phyloP scores from a whole-genome alignment of 1,140 invertebrate species.

The Manduca sexta region DNA sequence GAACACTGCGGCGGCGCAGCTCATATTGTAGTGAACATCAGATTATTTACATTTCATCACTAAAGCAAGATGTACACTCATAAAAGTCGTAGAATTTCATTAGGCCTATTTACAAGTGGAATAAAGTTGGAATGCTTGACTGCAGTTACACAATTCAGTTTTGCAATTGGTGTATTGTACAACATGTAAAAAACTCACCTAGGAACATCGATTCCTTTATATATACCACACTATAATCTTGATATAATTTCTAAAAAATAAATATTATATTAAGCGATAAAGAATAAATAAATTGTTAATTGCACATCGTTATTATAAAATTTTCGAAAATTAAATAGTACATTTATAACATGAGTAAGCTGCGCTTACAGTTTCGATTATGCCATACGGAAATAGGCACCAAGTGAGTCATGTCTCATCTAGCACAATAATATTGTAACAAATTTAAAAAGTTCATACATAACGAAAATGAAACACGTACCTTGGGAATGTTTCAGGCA shows the following conservation, averaged over 20 bases:
- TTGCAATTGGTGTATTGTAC: slow-evolving; percentile 47
- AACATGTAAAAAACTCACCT: slow-evolving; percentile 51
- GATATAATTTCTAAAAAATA: slow-evolving; percentile 66
- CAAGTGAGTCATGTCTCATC: slow-evolving; percentile 26
- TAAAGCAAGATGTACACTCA: slow-evolving; percentile 61
- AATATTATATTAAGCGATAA: slow-evolving; percentile 66
- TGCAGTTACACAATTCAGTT: slow-evolving; percentile 53
- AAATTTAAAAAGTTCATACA: slow-evolving; percentile 19
- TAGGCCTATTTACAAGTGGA: slow-evolving; percentile 73
- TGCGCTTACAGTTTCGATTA: slow-evolving; percentile 40
- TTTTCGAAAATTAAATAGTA: slow-evolving; percentile 54
- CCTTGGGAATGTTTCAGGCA: slow-evolving; percentile 62
- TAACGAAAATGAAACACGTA: slow-evolving; percentile 34
- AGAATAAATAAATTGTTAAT: slow-evolving; percentile 67
- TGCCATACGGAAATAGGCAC: slow-evolving; percentile 38
- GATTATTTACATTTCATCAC: slow-evolving; percentile 59
- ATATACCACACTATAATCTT: slow-evolving; percentile 40
- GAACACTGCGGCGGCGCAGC: slow-evolving; percentile 21
- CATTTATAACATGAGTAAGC: slow-evolving; percentile 35
- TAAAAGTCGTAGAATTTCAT: slow-evolving; percentile 52
- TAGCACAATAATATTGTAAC: too few species aligned
- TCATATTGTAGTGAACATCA: slow-evolving; percentile 27
- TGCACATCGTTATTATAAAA: slow-evolving; percentile 62
- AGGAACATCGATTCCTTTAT: slow-evolving; percentile 65
- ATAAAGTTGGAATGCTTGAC: slow-evolving; percentile 70